phyloP scores from a whole-genome alignment of 2,888 invertebrate species.

The Helicoverpa assulta region DNA sequence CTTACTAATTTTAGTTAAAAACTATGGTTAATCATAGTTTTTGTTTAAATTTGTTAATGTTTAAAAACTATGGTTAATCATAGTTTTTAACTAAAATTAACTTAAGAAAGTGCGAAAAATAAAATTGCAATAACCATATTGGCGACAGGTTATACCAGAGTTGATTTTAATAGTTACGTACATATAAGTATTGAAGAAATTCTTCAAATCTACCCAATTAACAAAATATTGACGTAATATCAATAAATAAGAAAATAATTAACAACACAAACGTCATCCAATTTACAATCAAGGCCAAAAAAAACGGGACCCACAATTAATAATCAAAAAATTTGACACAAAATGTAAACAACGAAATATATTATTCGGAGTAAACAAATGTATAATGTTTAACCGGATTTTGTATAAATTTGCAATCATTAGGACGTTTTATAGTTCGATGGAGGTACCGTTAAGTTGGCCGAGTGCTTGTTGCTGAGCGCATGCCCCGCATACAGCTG shows the following conservation, averaged over 20 bases:
- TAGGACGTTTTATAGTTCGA: constrained; percentile 44
- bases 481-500: constrained; percentile 52
- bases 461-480: constrained; percentile 52
- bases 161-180: too few relatives aligned
- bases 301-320: constrained; percentile 43
- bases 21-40: too few relatives aligned
- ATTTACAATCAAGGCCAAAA: constrained; percentile 48
- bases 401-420: constrained; percentile 63
- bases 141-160: too few relatives aligned
- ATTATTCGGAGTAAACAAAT: constrained; percentile 48
- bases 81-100: too few relatives aligned
- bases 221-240: neutral
- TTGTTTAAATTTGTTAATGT: too few relatives aligned
- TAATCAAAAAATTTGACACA: constrained; percentile 22
- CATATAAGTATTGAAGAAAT: too few relatives aligned
- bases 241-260: neutral
- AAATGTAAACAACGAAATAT: constrained; percentile 53
- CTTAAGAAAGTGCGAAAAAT: too few relatives aligned
- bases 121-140: too few relatives aligned
- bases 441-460: constrained; percentile 57
- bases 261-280: constrained; percentile 10
- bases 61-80: too few relatives aligned
- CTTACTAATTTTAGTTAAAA: too few relatives aligned
- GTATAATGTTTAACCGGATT: constrained; percentile 44
- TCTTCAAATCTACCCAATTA: too few relatives aligned